Evolutionary conservation across 2,888 invertebrate genomes (phyloP).

Genomic region (Macrostomum cliftonense): DNA sequence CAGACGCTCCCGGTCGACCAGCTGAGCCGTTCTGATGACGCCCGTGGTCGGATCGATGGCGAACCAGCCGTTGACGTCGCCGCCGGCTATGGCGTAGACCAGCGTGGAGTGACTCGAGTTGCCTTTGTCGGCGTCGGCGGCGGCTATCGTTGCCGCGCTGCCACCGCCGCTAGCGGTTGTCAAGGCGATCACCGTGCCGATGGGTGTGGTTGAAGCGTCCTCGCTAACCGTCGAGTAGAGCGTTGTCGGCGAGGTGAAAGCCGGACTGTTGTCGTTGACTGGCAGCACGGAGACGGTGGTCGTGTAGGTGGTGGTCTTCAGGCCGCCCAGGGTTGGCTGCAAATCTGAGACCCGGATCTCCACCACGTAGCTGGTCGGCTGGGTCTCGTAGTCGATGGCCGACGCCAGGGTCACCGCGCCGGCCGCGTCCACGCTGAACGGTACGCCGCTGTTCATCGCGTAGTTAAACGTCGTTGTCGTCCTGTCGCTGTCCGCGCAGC

Average conservation of each 20-base stretch:
- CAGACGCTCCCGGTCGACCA: background rate
- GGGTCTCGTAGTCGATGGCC: conserved; percentile 1
- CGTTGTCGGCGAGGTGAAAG: background rate
- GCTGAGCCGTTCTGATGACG: background rate
- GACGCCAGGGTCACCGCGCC: background rate
- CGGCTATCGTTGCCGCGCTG: background rate
- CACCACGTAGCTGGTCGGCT: background rate
- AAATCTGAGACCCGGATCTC: background rate
- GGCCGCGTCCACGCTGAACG: background rate
- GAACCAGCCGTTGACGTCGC: conserved; percentile 4
- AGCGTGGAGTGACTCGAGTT: background rate
- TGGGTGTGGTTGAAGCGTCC: background rate
- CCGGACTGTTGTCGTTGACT: background rate
- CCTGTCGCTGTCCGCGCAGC: background rate
- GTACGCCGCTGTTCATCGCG: background rate
- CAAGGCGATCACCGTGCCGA: too few species aligned
- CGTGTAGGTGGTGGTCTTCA: background rate
- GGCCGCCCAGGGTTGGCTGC: background rate
- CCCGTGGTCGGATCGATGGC: background rate
- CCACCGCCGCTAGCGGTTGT: too few species aligned
- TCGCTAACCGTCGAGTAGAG: background rate
- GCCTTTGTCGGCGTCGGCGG: background rate
- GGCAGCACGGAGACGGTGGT: background rate
- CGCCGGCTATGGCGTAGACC: background rate
- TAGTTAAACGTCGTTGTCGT: background rate